Evolutionary conservation across 2,888 invertebrate genomes (phyloP).

Genomic region (Acanthopleura granulata): DNA sequence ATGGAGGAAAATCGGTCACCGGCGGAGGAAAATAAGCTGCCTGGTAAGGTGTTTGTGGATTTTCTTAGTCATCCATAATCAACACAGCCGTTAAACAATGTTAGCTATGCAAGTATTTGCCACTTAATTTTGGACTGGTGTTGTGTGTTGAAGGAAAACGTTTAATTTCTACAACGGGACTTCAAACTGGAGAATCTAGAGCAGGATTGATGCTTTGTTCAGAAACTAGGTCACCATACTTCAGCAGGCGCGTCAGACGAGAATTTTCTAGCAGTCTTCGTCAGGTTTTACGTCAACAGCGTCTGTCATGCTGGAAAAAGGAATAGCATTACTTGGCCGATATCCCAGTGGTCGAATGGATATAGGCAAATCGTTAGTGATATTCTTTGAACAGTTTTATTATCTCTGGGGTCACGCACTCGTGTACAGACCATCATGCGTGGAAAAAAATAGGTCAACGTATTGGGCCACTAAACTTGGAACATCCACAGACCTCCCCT

Average conservation of each 20-base stretch:
- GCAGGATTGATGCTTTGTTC: slow-evolving; percentile 13
- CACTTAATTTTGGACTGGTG: slow-evolving; percentile 6
- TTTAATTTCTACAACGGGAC: neutral
- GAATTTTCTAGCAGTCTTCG: neutral
- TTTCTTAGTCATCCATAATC: neutral
- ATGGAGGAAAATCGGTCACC: slow-evolving; percentile 18
- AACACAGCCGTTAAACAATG: neutral
- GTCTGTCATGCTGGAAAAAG: no score
- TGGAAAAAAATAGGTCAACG: no score
- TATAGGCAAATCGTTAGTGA: no score
- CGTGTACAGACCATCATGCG: neutral
- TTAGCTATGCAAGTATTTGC: neutral
- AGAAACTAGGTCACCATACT: slow-evolving; percentile 18
- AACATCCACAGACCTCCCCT: no score
- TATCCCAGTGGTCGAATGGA: no score
- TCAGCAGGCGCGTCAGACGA: slow-evolving; percentile 4
- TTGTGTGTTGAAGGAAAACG: neutral
- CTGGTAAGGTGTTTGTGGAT: slow-evolving; percentile 10
- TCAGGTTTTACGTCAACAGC: no score
- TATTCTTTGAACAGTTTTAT: neutral
- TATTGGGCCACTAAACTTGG: no score
- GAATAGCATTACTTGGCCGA: no score
- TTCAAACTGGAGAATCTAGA: neutral
- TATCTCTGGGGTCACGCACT: slow-evolving; percentile 2
- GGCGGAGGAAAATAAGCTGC: slow-evolving; percentile 2